Evolutionary conservation across 2,113 vertebrate species (phyloP).

Genomic region (Tricholaema leucomelas): DNA sequence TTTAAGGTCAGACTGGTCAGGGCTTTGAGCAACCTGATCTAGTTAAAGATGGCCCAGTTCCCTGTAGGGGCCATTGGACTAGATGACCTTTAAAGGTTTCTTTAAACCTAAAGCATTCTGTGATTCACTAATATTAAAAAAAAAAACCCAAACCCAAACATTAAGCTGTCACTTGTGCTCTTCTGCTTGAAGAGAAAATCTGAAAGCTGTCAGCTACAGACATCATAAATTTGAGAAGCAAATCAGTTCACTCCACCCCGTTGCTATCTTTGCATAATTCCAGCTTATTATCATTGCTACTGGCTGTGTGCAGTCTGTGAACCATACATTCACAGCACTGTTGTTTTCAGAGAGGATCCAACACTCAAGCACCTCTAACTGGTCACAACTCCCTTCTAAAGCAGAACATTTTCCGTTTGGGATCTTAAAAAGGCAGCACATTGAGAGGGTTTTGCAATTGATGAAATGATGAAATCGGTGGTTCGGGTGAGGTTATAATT

Average conservation of each 20-base stretch:
- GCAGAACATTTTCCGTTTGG: neutral
- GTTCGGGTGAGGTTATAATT: neutral
- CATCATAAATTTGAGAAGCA: neutral
- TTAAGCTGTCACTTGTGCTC: neutral
- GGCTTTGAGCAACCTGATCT: too few relatives aligned
- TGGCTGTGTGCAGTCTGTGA: neutral
- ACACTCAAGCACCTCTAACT: neutral
- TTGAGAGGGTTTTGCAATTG: neutral
- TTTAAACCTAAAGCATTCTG: too few relatives aligned
- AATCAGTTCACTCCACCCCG: neutral
- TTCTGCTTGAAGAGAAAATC: neutral
- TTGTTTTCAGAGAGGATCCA: neutral
- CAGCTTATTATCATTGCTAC: neutral
- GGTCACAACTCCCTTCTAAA: neutral
- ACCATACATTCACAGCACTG: neutral
- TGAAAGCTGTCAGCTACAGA: neutral
- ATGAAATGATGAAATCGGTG: fast-evolving
- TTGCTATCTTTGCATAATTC: neutral
- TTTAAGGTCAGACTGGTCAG: too few relatives aligned
- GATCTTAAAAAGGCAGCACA: neutral
- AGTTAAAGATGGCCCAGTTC: too few relatives aligned
- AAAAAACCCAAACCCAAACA: too few relatives aligned
- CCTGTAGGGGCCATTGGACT: too few relatives aligned
- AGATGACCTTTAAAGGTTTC: too few relatives aligned
- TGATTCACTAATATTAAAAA: too few relatives aligned